Conservation (phyloP, 1,140 invertebrate species). For the Chironomus tepperi region DNA sequence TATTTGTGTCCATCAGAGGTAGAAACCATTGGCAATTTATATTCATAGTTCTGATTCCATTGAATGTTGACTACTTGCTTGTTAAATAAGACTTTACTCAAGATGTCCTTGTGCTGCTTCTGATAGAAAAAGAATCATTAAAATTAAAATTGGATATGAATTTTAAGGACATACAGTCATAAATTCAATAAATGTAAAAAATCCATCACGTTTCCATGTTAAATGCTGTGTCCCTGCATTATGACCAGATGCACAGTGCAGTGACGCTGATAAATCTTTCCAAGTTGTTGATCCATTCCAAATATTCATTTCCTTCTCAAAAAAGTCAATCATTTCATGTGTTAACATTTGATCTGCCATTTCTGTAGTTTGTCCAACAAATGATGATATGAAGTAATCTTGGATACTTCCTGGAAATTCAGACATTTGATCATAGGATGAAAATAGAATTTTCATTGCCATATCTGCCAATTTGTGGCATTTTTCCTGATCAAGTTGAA, state of each 20-base stretch:
- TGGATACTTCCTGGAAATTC: slow-evolving; percentile 39
- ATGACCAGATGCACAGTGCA: slow-evolving; percentile 45
- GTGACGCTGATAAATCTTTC: slow-evolving; percentile 48
- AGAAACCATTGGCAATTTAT: slow-evolving; percentile 42
- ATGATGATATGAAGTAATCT: slow-evolving; percentile 35
- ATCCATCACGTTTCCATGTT: slow-evolving; percentile 54
- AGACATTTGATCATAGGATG: slow-evolving; percentile 31
- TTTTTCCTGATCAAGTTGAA: slow-evolving; percentile 33
- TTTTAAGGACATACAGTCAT: slow-evolving; percentile 42
- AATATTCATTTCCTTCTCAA: slow-evolving; percentile 47
- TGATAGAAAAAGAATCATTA: background rate
- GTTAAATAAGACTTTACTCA: background rate
- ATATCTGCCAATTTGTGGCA: slow-evolving; percentile 30
- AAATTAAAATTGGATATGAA: background rate
- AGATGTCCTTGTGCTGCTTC: background rate
- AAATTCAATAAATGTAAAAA: slow-evolving; percentile 47
- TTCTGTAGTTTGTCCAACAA: slow-evolving; percentile 24
- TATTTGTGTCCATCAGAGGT: slow-evolving; percentile 63
- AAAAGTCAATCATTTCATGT: slow-evolving; percentile 44
- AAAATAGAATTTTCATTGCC: slow-evolving; percentile 29
- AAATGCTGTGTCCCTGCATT: slow-evolving; percentile 49
- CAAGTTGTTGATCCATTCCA: slow-evolving; percentile 50
- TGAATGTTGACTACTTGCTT: background rate
- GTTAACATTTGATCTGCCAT: slow-evolving; percentile 32
- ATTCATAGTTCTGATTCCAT: background rate